Evolutionary conservation across 2,888 invertebrate species (phyloP).

Genomic region (Hofmannophila pseudospretella): DNA sequence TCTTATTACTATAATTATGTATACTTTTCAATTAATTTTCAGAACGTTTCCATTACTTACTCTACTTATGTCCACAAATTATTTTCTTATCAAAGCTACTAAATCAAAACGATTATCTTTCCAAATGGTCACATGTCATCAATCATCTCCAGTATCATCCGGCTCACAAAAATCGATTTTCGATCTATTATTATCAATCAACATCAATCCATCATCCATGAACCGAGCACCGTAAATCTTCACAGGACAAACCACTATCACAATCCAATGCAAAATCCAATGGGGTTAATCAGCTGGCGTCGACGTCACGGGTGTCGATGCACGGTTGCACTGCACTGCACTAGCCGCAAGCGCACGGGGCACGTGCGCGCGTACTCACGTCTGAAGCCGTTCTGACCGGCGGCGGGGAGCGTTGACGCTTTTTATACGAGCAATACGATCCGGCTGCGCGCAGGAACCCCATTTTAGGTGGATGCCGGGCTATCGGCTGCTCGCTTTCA

Average conservation of each 20-base stretch:
- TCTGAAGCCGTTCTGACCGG: constrained; percentile 98
- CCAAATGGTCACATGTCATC: too few relatives aligned
- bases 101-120: too few relatives aligned
- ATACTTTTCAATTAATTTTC: neutral
- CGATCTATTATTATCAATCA: constrained; percentile 3
- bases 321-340: constrained; percentile 40
- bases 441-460: constrained; percentile 75
- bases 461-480: constrained; percentile 75
- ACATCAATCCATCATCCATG: constrained; percentile 22
- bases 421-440: constrained; percentile 92
- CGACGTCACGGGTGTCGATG: constrained; percentile 44
- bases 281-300: constrained; percentile 49
- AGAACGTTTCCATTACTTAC: too few relatives aligned
- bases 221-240: constrained; percentile 41
- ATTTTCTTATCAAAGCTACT: too few relatives aligned
- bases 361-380: constrained; percentile 85
- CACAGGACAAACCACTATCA: constrained; percentile 49
- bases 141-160: too few relatives aligned
- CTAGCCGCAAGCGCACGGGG: constrained; percentile 32
- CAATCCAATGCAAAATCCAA: constrained; percentile 61
- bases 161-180: too few relatives aligned
- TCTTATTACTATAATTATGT: neutral
- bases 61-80: too few relatives aligned
- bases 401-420: constrained; percentile 82
- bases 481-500: constrained; percentile 62